Conservation (phyloP, 2,888 invertebrate genomes). For the Cryptocephalus moraei region DNA sequence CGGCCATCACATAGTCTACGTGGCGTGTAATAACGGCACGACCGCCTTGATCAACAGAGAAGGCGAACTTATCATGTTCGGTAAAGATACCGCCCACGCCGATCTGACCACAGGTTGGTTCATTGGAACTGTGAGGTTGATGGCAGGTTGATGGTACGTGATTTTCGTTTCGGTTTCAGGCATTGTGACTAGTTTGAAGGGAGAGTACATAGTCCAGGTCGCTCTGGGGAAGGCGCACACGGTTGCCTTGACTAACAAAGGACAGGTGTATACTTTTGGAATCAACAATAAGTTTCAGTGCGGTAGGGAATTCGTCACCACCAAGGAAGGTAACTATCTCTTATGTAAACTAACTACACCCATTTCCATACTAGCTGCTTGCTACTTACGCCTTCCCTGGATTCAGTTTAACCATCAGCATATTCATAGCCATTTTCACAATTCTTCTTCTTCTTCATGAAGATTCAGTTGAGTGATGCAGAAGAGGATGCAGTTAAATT, state of each 20-base stretch:
- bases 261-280: slow-evolving; percentile 90
- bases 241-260: slow-evolving; percentile 78
- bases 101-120: slow-evolving; percentile 51
- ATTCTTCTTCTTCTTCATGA: no score
- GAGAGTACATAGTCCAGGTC: slow-evolving; percentile 48
- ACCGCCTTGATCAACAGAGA: slow-evolving; percentile 86
- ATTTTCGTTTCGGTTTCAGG: slow-evolving; percentile 15
- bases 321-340: slow-evolving; percentile 44
- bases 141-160: no score
- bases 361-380: no score
- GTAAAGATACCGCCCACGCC: slow-evolving; percentile 83
- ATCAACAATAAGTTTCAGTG: slow-evolving; percentile 98
- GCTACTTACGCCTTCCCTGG: no score
- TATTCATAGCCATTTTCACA: no score
- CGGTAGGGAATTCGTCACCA: slow-evolving; percentile 68
- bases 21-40: slow-evolving; percentile 91
- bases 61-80: slow-evolving; percentile 87
- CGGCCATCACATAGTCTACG: slow-evolving; percentile 68
- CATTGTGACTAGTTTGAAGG: slow-evolving; percentile 32
- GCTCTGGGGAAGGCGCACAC: slow-evolving; percentile 93
- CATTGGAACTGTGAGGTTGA: no score
- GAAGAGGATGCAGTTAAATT: no score
- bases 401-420: no score
- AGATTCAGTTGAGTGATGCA: no score
- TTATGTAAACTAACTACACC: no score